phyloP scores from a whole-genome alignment of 2,888 invertebrate species.

The Caenorhabditis zanzibari region DNA sequence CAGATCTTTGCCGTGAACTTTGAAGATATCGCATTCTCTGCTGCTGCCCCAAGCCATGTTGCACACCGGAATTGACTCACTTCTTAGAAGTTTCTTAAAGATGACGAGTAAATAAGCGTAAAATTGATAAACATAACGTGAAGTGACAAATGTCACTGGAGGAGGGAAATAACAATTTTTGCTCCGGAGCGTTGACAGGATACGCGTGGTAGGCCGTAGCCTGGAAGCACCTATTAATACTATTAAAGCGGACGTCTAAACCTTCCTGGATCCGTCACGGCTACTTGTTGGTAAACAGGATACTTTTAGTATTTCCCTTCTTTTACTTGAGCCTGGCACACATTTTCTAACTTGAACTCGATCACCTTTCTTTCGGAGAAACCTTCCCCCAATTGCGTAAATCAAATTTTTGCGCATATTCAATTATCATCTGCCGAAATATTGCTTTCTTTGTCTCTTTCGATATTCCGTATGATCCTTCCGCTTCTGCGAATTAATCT shows the following conservation, averaged over 20 bases:
- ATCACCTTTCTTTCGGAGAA: background rate
- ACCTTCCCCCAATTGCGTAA: slow-evolving; percentile 26
- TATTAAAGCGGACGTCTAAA: slow-evolving; percentile 14
- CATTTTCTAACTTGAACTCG: slow-evolving; percentile 10
- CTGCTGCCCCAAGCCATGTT: slow-evolving; percentile 9
- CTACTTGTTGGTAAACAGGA: background rate
- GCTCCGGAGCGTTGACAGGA: slow-evolving; percentile 22
- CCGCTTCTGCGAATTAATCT: slow-evolving; percentile 1
- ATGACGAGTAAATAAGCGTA: slow-evolving; percentile 49
- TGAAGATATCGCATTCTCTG: slow-evolving; percentile 22
- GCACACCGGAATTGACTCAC: slow-evolving; percentile 57
- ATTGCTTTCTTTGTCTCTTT: slow-evolving; percentile 18
- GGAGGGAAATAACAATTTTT: slow-evolving; percentile 33
- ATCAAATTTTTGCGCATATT: slow-evolving; percentile 17
- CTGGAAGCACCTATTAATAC: slow-evolving; percentile 18
- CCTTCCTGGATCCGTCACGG: background rate
- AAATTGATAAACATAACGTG: slow-evolving; percentile 47
- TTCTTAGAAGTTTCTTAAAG: slow-evolving; percentile 37
- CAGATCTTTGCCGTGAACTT: slow-evolving; percentile 61
- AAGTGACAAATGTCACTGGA: slow-evolving; percentile 46
- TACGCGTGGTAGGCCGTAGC: slow-evolving; percentile 29
- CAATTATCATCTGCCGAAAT: slow-evolving; percentile 22
- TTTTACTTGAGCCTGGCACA: background rate
- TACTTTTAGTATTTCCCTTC: background rate
- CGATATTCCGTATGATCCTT: background rate